A percentile compares a stretch with the other conserved stretches of the same genome.
Evolutionary conservation across 1,140 invertebrate species (phyloP).

Genomic region (Heliconius hewitsoni): DNA sequence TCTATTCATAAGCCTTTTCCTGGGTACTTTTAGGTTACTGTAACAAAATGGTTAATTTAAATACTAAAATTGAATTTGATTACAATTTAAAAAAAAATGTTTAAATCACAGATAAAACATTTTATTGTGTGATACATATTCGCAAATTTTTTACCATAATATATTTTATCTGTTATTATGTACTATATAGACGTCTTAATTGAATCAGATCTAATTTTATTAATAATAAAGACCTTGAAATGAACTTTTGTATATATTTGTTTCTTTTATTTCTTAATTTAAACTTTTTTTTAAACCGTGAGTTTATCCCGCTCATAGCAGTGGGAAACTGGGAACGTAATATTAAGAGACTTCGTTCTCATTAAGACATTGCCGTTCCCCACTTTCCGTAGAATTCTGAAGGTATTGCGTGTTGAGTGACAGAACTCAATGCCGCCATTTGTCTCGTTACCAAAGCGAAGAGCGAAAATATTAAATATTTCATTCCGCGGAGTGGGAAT

Average conservation of each 20-base stretch:
- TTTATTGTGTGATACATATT: not conserved
- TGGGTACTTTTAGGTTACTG: not conserved
- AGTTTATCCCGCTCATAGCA: too few relatives aligned
- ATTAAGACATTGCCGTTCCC: too few relatives aligned
- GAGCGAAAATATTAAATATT: too few relatives aligned
- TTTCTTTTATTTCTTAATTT: not conserved
- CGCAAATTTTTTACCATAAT: not conserved
- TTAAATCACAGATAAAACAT: not conserved
- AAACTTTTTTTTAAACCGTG: too few relatives aligned
- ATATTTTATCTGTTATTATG: slow-evolving; percentile 1
- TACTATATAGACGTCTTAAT: not conserved
- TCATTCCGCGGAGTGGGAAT: too few relatives aligned
- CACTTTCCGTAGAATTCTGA: too few relatives aligned
- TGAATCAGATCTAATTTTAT: slow-evolving; percentile 5
- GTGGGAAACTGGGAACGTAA: too few relatives aligned
- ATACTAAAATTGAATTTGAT: not conserved
- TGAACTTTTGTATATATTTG: not conserved
- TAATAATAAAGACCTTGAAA: not conserved
- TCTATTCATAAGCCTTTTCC: not conserved
- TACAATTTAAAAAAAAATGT: not conserved
- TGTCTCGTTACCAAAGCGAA: too few relatives aligned
- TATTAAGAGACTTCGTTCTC: too few relatives aligned
- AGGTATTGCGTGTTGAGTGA: too few relatives aligned
- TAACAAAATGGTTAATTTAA: not conserved
- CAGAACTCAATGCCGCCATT: too few relatives aligned